These are phyloP conservation scores for Vespertilio murinus DNA, from an alignment of 2,797 vertebrate species.

Conservation along the genomic window DNA sequence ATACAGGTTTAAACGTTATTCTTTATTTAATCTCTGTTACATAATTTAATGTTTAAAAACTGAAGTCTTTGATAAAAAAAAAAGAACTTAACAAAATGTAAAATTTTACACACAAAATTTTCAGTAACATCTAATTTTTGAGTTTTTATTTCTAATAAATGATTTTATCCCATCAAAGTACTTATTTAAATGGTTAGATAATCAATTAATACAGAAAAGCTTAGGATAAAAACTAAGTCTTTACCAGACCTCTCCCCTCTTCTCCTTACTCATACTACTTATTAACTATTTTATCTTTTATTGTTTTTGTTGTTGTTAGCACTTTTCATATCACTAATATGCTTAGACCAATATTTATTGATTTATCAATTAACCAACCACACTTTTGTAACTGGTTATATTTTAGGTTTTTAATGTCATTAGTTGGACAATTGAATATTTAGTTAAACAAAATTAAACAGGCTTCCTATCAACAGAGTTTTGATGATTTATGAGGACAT, in stretches of 20 bases:
- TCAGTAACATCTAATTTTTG: not conserved
- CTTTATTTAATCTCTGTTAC: not conserved
- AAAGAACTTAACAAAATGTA: no score
- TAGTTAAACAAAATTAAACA: not conserved
- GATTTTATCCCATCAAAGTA: conserved; percentile 1
- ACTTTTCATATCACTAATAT: not conserved
- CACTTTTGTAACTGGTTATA: not conserved
- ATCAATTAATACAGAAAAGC: not conserved
- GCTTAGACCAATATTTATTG: not conserved
- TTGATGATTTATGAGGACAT: not conserved
- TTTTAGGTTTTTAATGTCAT: not conserved
- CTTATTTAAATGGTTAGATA: not conserved
- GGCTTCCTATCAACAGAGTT: not conserved
- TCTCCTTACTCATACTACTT: not conserved
- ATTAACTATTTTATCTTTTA: not conserved
- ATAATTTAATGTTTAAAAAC: not conserved
- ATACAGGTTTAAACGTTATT: not conserved
- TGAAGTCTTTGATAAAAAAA: not conserved
- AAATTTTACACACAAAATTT: not conserved
- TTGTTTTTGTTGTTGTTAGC: not conserved
- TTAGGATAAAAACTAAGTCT: not conserved
- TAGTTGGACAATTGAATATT: not conserved
- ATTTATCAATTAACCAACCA: conserved; percentile 9
- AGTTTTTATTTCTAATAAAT: not conserved
- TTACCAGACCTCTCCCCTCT: not conserved